phyloP scores from a whole-genome alignment of 2,797 vertebrate genomes.

The Alca torda region DNA sequence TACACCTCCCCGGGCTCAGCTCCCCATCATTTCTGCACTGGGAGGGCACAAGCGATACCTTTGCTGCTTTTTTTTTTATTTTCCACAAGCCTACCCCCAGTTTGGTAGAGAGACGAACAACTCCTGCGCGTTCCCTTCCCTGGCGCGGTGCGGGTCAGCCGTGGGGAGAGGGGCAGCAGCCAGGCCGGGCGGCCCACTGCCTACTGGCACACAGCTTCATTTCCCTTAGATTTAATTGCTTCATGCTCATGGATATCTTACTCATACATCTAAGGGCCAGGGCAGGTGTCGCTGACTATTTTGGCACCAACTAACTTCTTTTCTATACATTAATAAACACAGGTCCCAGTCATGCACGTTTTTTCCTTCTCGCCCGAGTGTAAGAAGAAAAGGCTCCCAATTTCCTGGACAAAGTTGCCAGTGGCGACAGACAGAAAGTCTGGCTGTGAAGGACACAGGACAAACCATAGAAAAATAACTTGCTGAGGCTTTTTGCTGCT shows the following conservation, averaged over 20 bases:
- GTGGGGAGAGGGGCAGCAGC: too few relatives aligned
- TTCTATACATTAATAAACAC: neutral
- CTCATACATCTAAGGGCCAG: neutral
- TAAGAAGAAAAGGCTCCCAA: neutral
- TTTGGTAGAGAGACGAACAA: neutral
- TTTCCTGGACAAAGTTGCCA: neutral
- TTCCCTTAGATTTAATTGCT: neutral
- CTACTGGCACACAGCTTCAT: neutral
- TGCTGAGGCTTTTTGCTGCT: neutral
- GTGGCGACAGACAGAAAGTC: neutral
- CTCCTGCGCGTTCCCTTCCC: rapidly evolving
- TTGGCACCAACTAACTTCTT: neutral
- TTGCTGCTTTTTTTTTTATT: neutral
- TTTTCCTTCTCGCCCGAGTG: neutral
- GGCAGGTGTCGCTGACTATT: neutral
- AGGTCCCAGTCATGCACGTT: rapidly evolving
- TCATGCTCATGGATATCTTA: neutral
- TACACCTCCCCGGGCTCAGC: neutral
- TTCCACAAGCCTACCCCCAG: neutral
- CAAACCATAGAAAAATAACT: neutral
- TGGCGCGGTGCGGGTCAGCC: rapidly evolving
- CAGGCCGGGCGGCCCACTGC: neutral
- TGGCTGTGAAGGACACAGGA: neutral
- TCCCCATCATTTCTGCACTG: rapidly evolving
- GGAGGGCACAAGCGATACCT: neutral